These are phyloP conservation scores for Germaria angustata DNA, from an alignment of 2,888 invertebrate species.

Conservation along the genomic window DNA sequence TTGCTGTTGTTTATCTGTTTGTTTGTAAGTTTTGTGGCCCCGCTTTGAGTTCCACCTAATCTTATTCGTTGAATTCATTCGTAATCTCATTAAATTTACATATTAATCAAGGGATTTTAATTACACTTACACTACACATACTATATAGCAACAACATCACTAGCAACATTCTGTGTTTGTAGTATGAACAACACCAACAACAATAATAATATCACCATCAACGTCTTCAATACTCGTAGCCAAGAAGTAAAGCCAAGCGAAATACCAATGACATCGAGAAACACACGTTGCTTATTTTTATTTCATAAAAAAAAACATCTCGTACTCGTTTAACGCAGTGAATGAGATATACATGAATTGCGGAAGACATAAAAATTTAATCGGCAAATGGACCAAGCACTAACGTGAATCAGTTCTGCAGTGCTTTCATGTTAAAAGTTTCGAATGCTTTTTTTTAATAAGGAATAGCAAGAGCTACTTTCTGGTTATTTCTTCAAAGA, in stretches of 20 bases:
- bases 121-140: slow-evolving; percentile 86
- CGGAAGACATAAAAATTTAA: no score
- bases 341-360: no score
- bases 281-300: slow-evolving; percentile 53
- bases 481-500: no score
- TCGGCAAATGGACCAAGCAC: no score
- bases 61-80: slow-evolving; percentile 94
- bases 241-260: slow-evolving; percentile 40
- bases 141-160: slow-evolving; percentile 2
- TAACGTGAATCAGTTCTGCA: no score
- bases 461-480: no score
- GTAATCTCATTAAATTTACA: slow-evolving; percentile 99
- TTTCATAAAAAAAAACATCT: slow-evolving; percentile 5
- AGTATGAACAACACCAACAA: slow-evolving; percentile 23
- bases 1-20: slow-evolving; percentile 1
- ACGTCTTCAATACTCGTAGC: slow-evolving; percentile 44
- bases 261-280: slow-evolving; percentile 50
- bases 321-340: neutral
- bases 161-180: slow-evolving; percentile 16
- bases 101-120: slow-evolving; percentile 99
- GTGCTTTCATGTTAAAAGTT: no score
- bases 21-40: slow-evolving; percentile 71
- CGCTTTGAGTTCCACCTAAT: slow-evolving; percentile 80
- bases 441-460: no score
- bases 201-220: slow-evolving; percentile 39